A percentile compares a stretch with the other conserved stretches of the same genome.
Conservation (phyloP, 2,888 invertebrate species). For the Drosophila demipolita region DNA sequence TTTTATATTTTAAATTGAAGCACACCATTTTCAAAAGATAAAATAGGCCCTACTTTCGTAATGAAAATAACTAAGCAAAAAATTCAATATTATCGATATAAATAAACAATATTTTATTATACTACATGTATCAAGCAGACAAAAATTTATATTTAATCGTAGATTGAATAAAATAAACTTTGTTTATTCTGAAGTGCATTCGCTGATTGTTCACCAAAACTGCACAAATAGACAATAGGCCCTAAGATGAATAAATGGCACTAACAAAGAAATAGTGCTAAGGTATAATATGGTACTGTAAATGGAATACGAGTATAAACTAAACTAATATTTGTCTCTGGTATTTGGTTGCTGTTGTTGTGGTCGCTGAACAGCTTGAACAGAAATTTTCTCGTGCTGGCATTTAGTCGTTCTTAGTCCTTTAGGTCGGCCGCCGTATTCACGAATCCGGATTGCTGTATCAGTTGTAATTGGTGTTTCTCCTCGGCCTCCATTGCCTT, state of each 20-base stretch:
- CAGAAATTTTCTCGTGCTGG: constrained; percentile 14
- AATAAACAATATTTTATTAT: background rate
- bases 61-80: background rate
- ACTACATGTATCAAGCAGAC: background rate
- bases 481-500: constrained; percentile 78
- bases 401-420: constrained; percentile 68
- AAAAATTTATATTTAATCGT: background rate
- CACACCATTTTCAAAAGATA: too few species aligned
- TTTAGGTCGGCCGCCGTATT: constrained; percentile 84
- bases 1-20: background rate
- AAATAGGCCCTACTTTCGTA: background rate
- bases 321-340: constrained; percentile 56
- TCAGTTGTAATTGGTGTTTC: constrained; percentile 54
- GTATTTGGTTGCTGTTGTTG: constrained; percentile 29
- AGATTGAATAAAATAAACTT: constrained; percentile 35
- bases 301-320: constrained; percentile 47
- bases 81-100: background rate
- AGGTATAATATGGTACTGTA: constrained; percentile 37
- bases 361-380: constrained; percentile 26
- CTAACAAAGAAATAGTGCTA: constrained; percentile 42
- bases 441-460: constrained; percentile 78
- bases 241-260: constrained; percentile 47
- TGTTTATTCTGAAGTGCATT: constrained; percentile 60
- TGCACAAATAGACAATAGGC: constrained; percentile 55
- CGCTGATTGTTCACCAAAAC: constrained; percentile 35